These are phyloP conservation scores for Epizoanthus rinbou DNA, from an alignment of 92 coral and sea anemone genomes.

Conservation along the genomic window DNA sequence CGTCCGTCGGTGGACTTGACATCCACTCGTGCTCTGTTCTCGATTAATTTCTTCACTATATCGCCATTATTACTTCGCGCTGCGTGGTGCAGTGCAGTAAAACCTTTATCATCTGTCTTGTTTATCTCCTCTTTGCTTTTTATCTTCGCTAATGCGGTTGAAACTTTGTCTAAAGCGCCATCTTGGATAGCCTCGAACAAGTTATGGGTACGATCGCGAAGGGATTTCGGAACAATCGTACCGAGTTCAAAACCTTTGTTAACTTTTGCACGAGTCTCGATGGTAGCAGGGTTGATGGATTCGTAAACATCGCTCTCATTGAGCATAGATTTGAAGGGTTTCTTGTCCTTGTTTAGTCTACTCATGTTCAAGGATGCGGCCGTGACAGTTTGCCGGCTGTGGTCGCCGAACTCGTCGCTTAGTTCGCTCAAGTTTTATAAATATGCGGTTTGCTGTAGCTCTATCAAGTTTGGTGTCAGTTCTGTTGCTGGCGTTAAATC, in stretches of 20 bases:
- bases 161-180: constrained; percentile 12
- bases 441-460: neutral
- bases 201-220: neutral
- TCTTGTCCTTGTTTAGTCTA: constrained; percentile 6
- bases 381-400: neutral
- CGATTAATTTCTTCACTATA: constrained; percentile 53
- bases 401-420: neutral
- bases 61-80: constrained; percentile 63
- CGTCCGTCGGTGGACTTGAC: constrained; percentile 53
- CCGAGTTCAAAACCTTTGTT: constrained; percentile 28
- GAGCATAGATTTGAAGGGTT: neutral
- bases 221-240: neutral
- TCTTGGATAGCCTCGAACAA: constrained; percentile 20
- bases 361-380: neutral
- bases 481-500: neutral
- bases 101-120: constrained; percentile 62
- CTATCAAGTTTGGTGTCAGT: neutral
- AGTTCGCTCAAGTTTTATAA: neutral
- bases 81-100: constrained; percentile 70
- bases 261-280: constrained; percentile 15
- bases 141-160: constrained; percentile 9
- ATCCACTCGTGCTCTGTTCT: constrained; percentile 63
- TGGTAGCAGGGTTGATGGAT: constrained; percentile 24
- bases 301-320: constrained; percentile 8
- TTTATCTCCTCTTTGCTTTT: constrained; percentile 40